Percentiles rank a stretch among this genome's conserved stretches.
Conservation (phyloP, 2,113 vertebrate genomes). For the Cebidichthys violaceus region DNA sequence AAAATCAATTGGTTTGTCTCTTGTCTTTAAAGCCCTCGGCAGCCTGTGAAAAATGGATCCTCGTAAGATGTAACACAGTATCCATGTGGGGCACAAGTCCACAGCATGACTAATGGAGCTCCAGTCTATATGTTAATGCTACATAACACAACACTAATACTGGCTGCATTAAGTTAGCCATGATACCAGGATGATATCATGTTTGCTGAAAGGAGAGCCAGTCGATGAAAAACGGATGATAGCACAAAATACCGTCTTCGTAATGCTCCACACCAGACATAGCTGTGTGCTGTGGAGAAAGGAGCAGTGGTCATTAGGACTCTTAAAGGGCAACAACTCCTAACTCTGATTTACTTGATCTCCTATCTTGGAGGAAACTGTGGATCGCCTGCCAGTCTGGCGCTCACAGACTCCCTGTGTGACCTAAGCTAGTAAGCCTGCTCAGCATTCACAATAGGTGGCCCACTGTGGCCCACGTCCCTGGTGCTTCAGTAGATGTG, state of each 20-base stretch:
- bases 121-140: slow-evolving; percentile 74
- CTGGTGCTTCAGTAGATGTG: slow-evolving; percentile 71
- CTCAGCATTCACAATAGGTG: slow-evolving; percentile 82
- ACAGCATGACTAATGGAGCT: slow-evolving; percentile 76
- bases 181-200: slow-evolving; percentile 77
- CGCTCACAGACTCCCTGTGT: slow-evolving; percentile 78
- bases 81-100: slow-evolving; percentile 70
- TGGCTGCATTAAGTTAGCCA: slow-evolving; percentile 76
- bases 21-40: slow-evolving; percentile 76
- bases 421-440: slow-evolving; percentile 79
- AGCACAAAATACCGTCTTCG: slow-evolving; percentile 73
- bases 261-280: slow-evolving; percentile 69
- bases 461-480: slow-evolving; percentile 68
- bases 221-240: slow-evolving; percentile 78
- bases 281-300: slow-evolving; percentile 49
- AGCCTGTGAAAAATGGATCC: slow-evolving; percentile 82
- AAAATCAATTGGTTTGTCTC: slow-evolving; percentile 85
- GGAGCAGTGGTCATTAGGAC: slow-evolving; percentile 77
- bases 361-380: slow-evolving; percentile 86
- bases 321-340: slow-evolving; percentile 80
- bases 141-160: slow-evolving; percentile 74
- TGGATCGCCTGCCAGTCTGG: slow-evolving; percentile 87
- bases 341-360: slow-evolving; percentile 86
- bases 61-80: slow-evolving; percentile 81
- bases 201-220: slow-evolving; percentile 76